A percentile compares a stretch with the other conserved stretches of the same genome.
These are phyloP conservation scores for Synergus laeviventris DNA, from an alignment of 2,888 invertebrate genomes.

Conservation along the genomic window DNA sequence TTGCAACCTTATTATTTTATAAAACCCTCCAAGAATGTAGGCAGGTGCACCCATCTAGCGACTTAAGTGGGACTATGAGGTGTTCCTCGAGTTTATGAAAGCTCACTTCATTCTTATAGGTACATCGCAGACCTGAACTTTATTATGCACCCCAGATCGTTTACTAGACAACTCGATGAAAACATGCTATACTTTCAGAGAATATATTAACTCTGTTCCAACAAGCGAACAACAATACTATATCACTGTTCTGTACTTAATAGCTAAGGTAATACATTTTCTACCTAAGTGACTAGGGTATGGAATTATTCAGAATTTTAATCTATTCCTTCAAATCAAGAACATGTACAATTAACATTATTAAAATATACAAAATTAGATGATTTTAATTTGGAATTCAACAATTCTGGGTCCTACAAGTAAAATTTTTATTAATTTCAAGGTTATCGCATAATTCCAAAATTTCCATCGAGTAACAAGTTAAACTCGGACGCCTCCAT, in stretches of 20 bases:
- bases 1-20: slow-evolving; percentile 47
- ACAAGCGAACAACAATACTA: background rate
- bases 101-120: slow-evolving; percentile 26
- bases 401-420: no score
- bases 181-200: slow-evolving; percentile 13
- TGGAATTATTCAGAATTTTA: no score
- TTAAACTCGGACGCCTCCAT: no score
- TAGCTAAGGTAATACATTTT: background rate
- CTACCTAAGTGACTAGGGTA: background rate
- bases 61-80: slow-evolving; percentile 50
- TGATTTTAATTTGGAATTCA: no score
- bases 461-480: no score
- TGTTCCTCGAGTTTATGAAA: slow-evolving; percentile 45
- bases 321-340: no score
- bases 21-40: slow-evolving; percentile 47
- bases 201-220: slow-evolving; percentile 7
- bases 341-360: no score
- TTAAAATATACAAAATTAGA: no score
- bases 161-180: slow-evolving; percentile 32
- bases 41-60: slow-evolving; percentile 48
- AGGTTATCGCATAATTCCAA: no score
- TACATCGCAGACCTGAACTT: slow-evolving; percentile 22
- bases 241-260: background rate
- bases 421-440: no score
- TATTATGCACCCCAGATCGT: slow-evolving; percentile 29